phyloP scores from a whole-genome alignment of 2,888 invertebrate genomes.

The Erebia ligea region DNA sequence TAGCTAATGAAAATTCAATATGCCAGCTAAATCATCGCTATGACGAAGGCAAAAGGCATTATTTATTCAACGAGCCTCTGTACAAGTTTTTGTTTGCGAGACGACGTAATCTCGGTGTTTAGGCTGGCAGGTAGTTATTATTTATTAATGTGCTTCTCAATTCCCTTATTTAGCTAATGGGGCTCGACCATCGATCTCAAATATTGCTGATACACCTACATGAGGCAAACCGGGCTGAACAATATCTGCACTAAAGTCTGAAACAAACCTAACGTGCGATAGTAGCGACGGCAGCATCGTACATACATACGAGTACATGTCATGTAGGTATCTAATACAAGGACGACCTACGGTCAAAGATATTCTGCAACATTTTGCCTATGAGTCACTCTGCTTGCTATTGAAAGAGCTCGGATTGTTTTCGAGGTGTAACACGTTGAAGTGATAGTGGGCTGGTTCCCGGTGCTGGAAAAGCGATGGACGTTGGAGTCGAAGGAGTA shows the following conservation, averaged over 20 bases:
- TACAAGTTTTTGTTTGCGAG: slow-evolving; percentile 24
- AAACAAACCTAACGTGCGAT: neutral
- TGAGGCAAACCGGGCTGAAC: neutral
- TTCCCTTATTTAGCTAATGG: slow-evolving; percentile 30
- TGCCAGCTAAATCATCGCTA: slow-evolving; percentile 12
- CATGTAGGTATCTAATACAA: too few species aligned
- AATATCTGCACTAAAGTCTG: neutral
- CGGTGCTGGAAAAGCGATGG: too few species aligned
- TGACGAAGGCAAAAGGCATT: slow-evolving; percentile 31
- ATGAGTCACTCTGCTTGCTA: too few species aligned
- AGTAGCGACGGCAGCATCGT: too few species aligned
- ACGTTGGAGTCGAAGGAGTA: too few species aligned
- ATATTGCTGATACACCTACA: slow-evolving; percentile 17
- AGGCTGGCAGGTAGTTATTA: neutral
- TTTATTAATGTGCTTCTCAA: slow-evolving; percentile 11
- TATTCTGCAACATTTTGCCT: too few species aligned
- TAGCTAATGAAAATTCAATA: neutral
- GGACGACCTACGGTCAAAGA: too few species aligned
- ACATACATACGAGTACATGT: too few species aligned
- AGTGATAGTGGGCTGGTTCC: too few species aligned
- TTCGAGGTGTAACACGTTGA: too few species aligned
- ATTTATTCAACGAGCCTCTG: slow-evolving; percentile 30
- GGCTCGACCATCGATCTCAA: slow-evolving; percentile 26
- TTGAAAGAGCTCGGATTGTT: too few species aligned
- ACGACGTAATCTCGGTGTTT: slow-evolving; percentile 23